Conservation (phyloP, 2,113 vertebrate species). For the Cercopithecus mona region DNA sequence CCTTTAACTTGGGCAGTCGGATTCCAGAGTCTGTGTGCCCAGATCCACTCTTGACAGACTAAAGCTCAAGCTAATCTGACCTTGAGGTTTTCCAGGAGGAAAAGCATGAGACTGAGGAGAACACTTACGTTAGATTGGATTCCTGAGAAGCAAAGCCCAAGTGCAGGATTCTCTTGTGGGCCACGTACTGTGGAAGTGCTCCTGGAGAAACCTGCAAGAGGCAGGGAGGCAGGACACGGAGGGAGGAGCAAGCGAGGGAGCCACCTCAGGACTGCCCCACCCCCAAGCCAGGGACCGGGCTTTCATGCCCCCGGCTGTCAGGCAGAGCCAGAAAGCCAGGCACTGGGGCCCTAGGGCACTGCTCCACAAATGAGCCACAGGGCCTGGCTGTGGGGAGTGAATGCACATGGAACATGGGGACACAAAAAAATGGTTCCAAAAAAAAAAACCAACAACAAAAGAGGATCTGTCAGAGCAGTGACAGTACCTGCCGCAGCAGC, state of each 20-base stretch:
- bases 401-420: accelerated
- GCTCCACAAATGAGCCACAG: not conserved
- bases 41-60: not conserved
- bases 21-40: not conserved
- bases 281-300: too few relatives aligned
- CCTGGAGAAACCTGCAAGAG: not conserved
- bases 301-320: not conserved
- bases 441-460: too few relatives aligned
- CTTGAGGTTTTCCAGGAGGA: not conserved
- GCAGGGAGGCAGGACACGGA: not conserved
- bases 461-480: not conserved
- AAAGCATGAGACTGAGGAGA: not conserved
- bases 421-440: not conserved
- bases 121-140: not conserved
- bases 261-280: not conserved
- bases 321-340: not conserved
- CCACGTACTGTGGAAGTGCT: not conserved
- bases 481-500: not conserved
- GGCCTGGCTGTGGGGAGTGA: not conserved
- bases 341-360: not conserved
- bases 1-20: not conserved
- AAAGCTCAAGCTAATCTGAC: not conserved
- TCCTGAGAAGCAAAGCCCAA: not conserved
- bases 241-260: not conserved
- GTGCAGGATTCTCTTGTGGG: not conserved